Percentiles rank a stretch among this genome's conserved stretches.
Conservation (phyloP, 1,140 invertebrate genomes). For the Scaptodrosophila lebanonensis region DNA sequence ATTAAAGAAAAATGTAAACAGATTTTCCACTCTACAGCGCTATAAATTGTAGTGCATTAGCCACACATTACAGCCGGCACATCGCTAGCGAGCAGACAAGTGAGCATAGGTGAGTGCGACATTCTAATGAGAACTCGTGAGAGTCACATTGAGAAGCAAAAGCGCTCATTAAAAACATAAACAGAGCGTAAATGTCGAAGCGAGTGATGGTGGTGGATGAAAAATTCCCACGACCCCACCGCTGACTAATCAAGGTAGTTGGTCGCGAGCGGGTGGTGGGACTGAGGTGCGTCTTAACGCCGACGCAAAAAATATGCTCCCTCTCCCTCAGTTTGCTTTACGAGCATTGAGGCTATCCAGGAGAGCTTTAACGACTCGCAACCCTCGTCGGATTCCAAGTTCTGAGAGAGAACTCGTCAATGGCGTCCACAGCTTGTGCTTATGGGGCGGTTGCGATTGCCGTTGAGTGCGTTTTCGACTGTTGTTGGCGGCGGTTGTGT, state of each 20-base stretch:
- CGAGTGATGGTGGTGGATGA: slow-evolving; percentile 23
- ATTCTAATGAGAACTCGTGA: slow-evolving; percentile 6
- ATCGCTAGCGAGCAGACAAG: slow-evolving; percentile 3
- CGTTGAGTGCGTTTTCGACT: slow-evolving; percentile 59
- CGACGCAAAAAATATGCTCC: too few relatives aligned
- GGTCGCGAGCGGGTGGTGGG: slow-evolving; percentile 15
- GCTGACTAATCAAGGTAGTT: slow-evolving; percentile 26
- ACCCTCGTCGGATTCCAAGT: too few relatives aligned
- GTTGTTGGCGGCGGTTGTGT: slow-evolving; percentile 65
- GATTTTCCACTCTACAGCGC: slow-evolving; percentile 21
- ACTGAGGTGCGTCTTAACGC: slow-evolving; percentile 20
- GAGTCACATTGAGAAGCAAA: slow-evolving; percentile 14
- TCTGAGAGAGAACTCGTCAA: too few relatives aligned
- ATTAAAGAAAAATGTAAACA: slow-evolving; percentile 38
- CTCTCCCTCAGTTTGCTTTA: too few relatives aligned
- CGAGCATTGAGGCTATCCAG: too few relatives aligned
- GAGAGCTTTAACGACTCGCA: too few relatives aligned
- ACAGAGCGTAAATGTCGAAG: slow-evolving; percentile 22
- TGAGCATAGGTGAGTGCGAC: background rate
- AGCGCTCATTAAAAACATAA: slow-evolving; percentile 33
- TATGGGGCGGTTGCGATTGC: background rate
- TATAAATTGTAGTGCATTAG: too few relatives aligned
- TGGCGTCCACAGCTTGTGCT: too few relatives aligned
- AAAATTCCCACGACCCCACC: slow-evolving; percentile 34
- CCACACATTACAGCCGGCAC: slow-evolving; percentile 1